Evolutionary conservation across 2,888 invertebrate species (phyloP).

Genomic region (Bombylius major): DNA sequence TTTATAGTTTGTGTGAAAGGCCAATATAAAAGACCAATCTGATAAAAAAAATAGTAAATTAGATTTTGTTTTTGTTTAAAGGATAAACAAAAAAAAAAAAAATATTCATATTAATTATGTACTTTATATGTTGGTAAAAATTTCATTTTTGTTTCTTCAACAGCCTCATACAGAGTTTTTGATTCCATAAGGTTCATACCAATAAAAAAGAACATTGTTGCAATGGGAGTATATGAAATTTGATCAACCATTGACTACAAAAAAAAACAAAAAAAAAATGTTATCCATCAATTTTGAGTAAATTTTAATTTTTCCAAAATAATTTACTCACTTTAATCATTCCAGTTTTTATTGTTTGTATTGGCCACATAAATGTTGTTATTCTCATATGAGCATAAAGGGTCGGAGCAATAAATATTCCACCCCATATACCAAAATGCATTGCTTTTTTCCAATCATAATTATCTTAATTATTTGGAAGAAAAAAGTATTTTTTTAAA

Average conservation of each 20-base stretch:
- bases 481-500: slow-evolving; percentile 1
- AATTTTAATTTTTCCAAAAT: not conserved
- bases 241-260: slow-evolving; percentile 53
- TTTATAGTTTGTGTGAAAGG: slow-evolving; percentile 62
- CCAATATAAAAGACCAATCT: slow-evolving; percentile 52
- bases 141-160: slow-evolving; percentile 54
- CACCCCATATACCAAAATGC: slow-evolving; percentile 63
- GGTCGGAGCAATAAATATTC: slow-evolving; percentile 66
- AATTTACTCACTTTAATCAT: slow-evolving; percentile 47
- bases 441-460: slow-evolving; percentile 56
- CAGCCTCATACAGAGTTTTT: slow-evolving; percentile 47
- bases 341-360: slow-evolving; percentile 52
- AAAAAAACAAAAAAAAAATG: too few relatives aligned
- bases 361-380: slow-evolving; percentile 62
- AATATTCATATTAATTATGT: not conserved
- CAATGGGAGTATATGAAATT: slow-evolving; percentile 60
- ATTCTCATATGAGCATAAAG: slow-evolving; percentile 66
- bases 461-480: slow-evolving; percentile 29
- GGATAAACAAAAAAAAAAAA: too few relatives aligned
- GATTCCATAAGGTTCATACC: slow-evolving; percentile 61
- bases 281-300: too few relatives aligned
- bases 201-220: slow-evolving; percentile 62
- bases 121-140: slow-evolving; percentile 55
- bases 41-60: not conserved
- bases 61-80: too few relatives aligned